These are phyloP conservation scores for Auanema freiburgensis DNA, from an alignment of 2,888 invertebrate genomes.

Conservation along the genomic window DNA sequence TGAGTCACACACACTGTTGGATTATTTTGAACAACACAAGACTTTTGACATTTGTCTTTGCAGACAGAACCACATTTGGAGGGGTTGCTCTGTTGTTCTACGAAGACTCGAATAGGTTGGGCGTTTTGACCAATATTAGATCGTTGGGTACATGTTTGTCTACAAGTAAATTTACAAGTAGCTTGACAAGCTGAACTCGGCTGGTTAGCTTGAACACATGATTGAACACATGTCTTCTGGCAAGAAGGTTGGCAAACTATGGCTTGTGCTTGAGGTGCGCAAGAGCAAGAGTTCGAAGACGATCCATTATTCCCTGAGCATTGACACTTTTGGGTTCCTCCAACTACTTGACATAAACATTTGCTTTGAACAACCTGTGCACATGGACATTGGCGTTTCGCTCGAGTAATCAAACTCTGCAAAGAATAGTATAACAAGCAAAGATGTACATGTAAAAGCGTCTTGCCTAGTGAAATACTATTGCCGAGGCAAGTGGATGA, in stretches of 20 bases:
- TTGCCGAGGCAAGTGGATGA: no score
- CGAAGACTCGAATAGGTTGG: conserved; percentile 28
- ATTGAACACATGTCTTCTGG: conserved; percentile 33
- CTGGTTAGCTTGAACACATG: conserved; percentile 28
- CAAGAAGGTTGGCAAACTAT: conserved; percentile 39
- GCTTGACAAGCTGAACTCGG: conserved; percentile 25
- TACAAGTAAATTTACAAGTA: conserved; percentile 39
- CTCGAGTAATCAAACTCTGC: conserved; percentile 29
- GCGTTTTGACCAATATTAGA: not conserved
- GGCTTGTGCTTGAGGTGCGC: conserved; percentile 31
- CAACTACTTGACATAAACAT: conserved; percentile 34
- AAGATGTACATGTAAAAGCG: no score
- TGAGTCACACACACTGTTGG: conserved; percentile 3
- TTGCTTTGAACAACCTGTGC: conserved; percentile 33
- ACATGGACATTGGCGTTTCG: conserved; percentile 43
- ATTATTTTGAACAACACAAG: conserved; percentile 24
- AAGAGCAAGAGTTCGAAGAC: conserved; percentile 20
- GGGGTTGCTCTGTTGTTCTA: conserved; percentile 33
- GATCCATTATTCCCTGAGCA: conserved; percentile 29
- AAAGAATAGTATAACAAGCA: conserved; percentile 10
- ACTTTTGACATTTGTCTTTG: conserved; percentile 27
- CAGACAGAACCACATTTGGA: conserved; percentile 34
- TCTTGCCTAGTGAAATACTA: no score
- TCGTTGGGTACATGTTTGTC: conserved; percentile 27
- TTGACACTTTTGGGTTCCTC: conserved; percentile 33